Evolutionary conservation across 2,888 invertebrate genomes (phyloP).

Genomic region (Lobophora halterata): DNA sequence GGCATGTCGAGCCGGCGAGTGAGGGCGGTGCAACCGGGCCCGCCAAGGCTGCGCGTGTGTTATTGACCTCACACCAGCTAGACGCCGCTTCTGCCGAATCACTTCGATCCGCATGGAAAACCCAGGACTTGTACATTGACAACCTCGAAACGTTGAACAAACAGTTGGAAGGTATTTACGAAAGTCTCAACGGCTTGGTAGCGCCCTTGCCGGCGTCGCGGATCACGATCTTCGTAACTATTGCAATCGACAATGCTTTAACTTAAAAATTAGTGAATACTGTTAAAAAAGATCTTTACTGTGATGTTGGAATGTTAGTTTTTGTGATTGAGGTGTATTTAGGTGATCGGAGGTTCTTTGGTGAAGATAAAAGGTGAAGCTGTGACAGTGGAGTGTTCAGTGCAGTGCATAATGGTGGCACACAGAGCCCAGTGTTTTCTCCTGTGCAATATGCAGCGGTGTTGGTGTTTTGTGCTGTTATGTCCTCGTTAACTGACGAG

Average conservation of each 20-base stretch:
- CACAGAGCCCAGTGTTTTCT: constrained; percentile 44
- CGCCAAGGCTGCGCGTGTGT: constrained; percentile 79
- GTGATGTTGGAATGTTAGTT: constrained; percentile 62
- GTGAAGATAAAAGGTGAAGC: constrained; percentile 61
- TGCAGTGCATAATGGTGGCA: constrained; percentile 46
- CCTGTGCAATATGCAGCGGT: constrained; percentile 44
- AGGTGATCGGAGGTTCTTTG: constrained; percentile 63
- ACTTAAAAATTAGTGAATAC: constrained; percentile 77
- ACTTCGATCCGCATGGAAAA: constrained; percentile 85
- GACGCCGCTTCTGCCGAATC: constrained; percentile 83
- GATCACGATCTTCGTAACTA: constrained; percentile 64
- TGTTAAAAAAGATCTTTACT: constrained; percentile 60
- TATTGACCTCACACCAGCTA: constrained; percentile 83
- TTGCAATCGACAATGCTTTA: constrained; percentile 78
- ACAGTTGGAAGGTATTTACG: constrained; percentile 89
- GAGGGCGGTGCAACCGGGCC: constrained; percentile 76
- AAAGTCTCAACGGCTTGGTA: constrained; percentile 73
- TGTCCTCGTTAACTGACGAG: constrained; percentile 32
- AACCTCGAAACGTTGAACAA: constrained; percentile 87
- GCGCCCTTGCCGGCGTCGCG: constrained; percentile 66
- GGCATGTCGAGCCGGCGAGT: constrained; percentile 70
- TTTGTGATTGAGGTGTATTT: constrained; percentile 73
- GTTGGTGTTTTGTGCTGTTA: constrained; percentile 55
- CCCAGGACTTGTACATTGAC: constrained; percentile 89
- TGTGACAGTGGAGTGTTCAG: constrained; percentile 63